These are phyloP conservation scores for Euura saliciscinereae DNA, from an alignment of 1,140 invertebrate species.

Conservation along the genomic window DNA sequence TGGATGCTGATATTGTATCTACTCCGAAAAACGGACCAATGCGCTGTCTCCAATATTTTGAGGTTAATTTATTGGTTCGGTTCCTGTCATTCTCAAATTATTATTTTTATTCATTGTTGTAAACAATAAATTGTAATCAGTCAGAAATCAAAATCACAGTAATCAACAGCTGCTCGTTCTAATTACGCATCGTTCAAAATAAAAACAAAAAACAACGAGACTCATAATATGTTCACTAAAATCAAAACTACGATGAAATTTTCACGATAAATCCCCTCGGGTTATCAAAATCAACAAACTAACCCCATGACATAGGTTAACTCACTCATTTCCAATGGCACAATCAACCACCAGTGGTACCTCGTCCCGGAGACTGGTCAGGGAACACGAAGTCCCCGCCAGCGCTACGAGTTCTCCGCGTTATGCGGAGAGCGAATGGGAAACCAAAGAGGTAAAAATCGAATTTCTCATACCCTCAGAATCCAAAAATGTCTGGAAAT, in stretches of 20 bases:
- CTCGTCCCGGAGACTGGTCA: constrained; percentile 58
- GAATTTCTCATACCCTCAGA: constrained; percentile 9
- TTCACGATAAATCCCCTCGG: not conserved
- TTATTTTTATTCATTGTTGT: no score
- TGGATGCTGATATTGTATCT: no score
- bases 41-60: no score
- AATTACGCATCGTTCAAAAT: no score
- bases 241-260: not conserved
- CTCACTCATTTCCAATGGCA: constrained; percentile 54
- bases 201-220: no score
- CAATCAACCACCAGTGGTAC: constrained; percentile 63
- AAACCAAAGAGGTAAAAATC: constrained; percentile 67
- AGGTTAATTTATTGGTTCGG: no score
- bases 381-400: constrained; percentile 59
- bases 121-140: no score
- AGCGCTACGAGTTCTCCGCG: constrained; percentile 57
- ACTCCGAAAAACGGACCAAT: no score
- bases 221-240: no score
- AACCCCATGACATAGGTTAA: not conserved
- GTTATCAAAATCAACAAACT: not conserved
- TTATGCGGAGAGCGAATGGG: constrained; percentile 71
- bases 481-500: constrained; percentile 11
- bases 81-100: no score
- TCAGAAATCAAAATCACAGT: no score
- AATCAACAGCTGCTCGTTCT: no score